Percentiles rank a stretch among this genome's conserved stretches.
phyloP scores from a whole-genome alignment of 2,113 vertebrate species.

The Eclectus roratus region DNA sequence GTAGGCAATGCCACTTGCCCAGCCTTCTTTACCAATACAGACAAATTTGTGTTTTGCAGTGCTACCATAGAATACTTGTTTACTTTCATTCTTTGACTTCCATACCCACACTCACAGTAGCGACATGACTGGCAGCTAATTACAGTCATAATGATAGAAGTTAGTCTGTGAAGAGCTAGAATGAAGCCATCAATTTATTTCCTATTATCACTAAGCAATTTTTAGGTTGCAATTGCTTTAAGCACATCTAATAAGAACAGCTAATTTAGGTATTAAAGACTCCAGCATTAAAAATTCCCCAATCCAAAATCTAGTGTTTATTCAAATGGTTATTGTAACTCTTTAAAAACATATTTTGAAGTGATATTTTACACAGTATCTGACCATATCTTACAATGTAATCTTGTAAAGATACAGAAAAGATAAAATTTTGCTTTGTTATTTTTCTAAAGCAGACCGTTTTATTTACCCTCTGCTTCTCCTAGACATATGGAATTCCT shows the following conservation, averaged over 20 bases:
- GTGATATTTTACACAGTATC: not conserved
- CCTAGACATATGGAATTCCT: not conserved
- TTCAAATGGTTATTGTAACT: not conserved
- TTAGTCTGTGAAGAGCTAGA: not conserved
- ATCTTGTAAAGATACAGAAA: not conserved
- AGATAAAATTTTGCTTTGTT: not conserved
- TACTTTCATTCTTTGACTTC: not conserved
- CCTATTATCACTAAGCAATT: not conserved
- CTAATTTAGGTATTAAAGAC: not conserved
- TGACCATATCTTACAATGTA: not conserved
- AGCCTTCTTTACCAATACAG: not conserved
- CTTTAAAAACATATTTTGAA: not conserved
- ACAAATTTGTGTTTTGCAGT: not conserved
- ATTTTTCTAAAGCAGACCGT: not conserved
- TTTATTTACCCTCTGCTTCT: not conserved
- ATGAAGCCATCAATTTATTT: not conserved
- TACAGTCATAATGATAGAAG: not conserved
- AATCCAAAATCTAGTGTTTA: not conserved
- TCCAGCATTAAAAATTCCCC: not conserved
- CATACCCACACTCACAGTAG: not conserved
- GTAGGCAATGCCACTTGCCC: not conserved
- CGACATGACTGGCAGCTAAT: not conserved
- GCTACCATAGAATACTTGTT: not conserved
- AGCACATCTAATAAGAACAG: not conserved
- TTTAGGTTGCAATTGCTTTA: not conserved